These are phyloP conservation scores for Limnephilus rhombicus DNA, from an alignment of 2,888 invertebrate genomes.

Conservation along the genomic window DNA sequence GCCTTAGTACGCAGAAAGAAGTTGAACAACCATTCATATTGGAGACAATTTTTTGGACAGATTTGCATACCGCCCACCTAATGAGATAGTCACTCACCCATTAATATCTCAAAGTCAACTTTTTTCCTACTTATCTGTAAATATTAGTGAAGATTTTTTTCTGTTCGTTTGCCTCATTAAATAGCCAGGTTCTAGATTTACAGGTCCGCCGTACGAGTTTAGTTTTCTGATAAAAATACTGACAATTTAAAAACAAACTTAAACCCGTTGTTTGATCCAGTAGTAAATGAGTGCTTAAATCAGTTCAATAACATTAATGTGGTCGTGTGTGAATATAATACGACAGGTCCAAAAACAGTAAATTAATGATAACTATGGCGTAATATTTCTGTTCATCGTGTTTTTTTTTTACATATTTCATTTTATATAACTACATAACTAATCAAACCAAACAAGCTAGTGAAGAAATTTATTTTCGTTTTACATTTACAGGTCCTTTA, in stretches of 20 bases:
- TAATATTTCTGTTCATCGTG: too few species aligned
- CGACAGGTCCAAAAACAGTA: neutral
- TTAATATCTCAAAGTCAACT: neutral
- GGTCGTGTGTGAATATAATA: neutral
- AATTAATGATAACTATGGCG: neutral
- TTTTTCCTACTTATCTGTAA: neutral
- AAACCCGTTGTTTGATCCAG: neutral
- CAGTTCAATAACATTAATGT: neutral
- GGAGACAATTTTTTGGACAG: neutral
- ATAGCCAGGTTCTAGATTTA: neutral
- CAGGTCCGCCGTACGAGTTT: neutral
- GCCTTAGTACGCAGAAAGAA: neutral
- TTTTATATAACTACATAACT: too few species aligned
- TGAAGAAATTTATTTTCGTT: too few species aligned
- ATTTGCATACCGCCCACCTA: constrained; percentile 7
- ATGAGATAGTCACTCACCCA: neutral
- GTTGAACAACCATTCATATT: neutral
- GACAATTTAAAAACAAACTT: neutral
- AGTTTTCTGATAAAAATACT: neutral
- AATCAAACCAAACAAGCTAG: neutral
- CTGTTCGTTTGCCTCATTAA: neutral
- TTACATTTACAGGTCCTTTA: too few species aligned
- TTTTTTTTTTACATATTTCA: too few species aligned
- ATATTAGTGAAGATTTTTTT: neutral
- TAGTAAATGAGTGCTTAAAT: neutral